phyloP scores from a whole-genome alignment of 2,888 invertebrate species.

The Andrena hattorfiana region DNA sequence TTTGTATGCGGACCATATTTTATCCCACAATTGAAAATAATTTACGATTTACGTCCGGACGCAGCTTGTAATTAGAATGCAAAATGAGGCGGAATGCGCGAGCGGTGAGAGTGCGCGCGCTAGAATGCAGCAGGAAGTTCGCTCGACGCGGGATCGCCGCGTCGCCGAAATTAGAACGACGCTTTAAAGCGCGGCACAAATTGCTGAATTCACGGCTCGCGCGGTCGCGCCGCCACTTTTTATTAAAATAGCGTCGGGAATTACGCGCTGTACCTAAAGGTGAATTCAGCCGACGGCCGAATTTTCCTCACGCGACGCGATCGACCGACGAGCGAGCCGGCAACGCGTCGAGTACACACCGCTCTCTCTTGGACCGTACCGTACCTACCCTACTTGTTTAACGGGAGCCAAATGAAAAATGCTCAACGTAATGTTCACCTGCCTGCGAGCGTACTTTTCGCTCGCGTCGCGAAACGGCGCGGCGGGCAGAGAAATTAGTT shows the following conservation, averaged over 20 bases:
- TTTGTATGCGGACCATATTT: constrained; percentile 59
- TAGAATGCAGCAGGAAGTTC: constrained; percentile 49
- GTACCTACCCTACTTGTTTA: neutral
- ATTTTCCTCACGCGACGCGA: constrained; percentile 1
- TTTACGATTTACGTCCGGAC: constrained; percentile 68
- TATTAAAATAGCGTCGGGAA: constrained; percentile 23
- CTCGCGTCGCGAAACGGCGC: constrained; percentile 17
- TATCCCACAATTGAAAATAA: constrained; percentile 73
- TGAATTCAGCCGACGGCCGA: constrained; percentile 5
- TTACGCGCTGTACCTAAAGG: constrained; percentile 10
- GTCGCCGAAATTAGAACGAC: constrained; percentile 50
- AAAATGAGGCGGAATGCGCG: constrained; percentile 62
- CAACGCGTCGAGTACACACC: neutral
- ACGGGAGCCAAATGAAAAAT: constrained; percentile 1
- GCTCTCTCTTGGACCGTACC: too few relatives aligned
- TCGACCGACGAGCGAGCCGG: too few relatives aligned
- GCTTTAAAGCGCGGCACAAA: constrained; percentile 36
- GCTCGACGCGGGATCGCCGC: constrained; percentile 27
- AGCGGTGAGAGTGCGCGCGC: neutral
- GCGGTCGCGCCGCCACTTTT: constrained; percentile 25
- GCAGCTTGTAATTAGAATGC: constrained; percentile 71
- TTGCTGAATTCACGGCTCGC: constrained; percentile 43
- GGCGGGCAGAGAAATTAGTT: constrained; percentile 44
- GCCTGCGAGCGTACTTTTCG: constrained; percentile 1
- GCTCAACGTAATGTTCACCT: neutral